A percentile compares a stretch with the other conserved stretches of the same genome.
Conservation (phyloP, 35 echinoderm and acorn worm genomes). For the Strongylocentrotus purpuratus region DNA sequence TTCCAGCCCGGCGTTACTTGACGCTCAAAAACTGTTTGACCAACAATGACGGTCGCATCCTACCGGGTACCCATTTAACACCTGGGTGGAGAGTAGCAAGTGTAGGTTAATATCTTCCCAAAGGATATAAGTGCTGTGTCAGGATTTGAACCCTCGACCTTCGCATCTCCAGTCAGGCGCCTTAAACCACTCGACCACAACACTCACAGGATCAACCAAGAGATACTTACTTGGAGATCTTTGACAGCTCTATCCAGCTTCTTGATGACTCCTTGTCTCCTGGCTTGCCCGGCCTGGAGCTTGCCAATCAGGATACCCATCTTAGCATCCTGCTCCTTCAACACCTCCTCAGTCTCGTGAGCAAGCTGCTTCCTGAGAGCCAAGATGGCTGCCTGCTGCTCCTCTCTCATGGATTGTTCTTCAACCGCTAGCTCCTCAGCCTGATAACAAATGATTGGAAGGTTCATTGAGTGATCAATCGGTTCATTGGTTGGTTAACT, state of each 20-base stretch:
- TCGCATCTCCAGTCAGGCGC: no score
- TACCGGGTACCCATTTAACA: no score
- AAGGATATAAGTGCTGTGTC: no score
- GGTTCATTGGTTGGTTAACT: background rate
- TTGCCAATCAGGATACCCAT: constrained; percentile 81
- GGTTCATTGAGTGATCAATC: background rate
- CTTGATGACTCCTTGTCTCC: constrained; percentile 85
- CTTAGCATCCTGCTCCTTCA: constrained; percentile 86
- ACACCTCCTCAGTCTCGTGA: constrained; percentile 72
- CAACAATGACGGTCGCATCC: no score
- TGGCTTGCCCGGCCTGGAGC: constrained; percentile 89
- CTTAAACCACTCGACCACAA: no score
- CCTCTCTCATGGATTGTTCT: constrained; percentile 56
- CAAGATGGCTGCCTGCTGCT: constrained; percentile 62
- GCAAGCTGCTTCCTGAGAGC: constrained; percentile 69
- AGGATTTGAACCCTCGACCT: no score
- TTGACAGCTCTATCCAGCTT: constrained; percentile 91
- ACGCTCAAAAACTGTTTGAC: no score
- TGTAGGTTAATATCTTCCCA: no score
- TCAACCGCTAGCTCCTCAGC: constrained; percentile 72
- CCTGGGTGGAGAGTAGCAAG: no score
- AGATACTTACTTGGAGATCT: constrained; percentile 72
- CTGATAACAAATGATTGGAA: background rate
- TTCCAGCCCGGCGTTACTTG: no score
- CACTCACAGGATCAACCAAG: no score